A percentile compares a stretch with the other conserved stretches of the same genome.
Conservation (phyloP, 2,113 vertebrate species). For the Petaurus breviceps region DNA sequence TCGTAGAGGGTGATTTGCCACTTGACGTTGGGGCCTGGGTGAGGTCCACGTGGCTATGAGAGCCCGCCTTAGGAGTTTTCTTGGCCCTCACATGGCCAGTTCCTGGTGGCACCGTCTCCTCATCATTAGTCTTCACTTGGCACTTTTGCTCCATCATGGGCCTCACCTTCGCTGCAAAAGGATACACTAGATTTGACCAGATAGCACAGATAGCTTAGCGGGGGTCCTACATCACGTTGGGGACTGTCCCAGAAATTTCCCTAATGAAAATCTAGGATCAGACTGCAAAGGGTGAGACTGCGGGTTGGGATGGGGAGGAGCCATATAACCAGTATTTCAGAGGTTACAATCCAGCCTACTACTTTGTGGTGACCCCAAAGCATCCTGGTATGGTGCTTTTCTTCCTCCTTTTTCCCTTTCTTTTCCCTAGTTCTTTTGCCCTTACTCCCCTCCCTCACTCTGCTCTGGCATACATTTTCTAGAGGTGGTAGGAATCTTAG, state of each 20-base stretch:
- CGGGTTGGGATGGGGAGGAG: not conserved
- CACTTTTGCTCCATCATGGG: fast-evolving
- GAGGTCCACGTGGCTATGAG: not conserved
- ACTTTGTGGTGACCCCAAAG: not conserved
- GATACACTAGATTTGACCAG: not conserved
- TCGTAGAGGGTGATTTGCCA: not conserved
- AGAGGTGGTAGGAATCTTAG: not conserved
- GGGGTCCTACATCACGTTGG: not conserved
- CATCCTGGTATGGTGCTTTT: not conserved
- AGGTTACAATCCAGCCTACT: not conserved
- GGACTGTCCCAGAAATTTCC: not conserved
- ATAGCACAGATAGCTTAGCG: not conserved
- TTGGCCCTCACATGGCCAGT: not conserved
- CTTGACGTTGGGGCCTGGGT: not conserved
- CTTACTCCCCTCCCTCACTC: not conserved
- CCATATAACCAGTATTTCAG: not conserved
- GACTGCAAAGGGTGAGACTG: not conserved
- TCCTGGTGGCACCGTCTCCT: not conserved
- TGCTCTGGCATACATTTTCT: not conserved
- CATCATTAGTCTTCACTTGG: not conserved
- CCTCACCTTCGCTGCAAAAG: not conserved
- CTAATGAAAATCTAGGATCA: not conserved
- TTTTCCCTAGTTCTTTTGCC: too few relatives aligned
- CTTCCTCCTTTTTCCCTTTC: not conserved
- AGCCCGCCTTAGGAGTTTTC: not conserved